Evolutionary conservation across 2,113 vertebrate species (phyloP).

Genomic region (Carollia perspicillata): DNA sequence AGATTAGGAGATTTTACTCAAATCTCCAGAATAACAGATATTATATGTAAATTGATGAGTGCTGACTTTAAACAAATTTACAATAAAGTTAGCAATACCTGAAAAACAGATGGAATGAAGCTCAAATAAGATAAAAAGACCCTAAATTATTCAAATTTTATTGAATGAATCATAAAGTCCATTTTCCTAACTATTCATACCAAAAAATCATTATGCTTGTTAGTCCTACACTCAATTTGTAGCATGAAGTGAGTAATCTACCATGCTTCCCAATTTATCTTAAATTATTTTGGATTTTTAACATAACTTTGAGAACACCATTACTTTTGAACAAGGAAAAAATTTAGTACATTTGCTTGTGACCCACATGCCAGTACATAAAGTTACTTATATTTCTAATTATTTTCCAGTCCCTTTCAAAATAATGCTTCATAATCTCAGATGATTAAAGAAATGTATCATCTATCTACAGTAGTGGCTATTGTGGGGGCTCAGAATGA

Average conservation of each 20-base stretch:
- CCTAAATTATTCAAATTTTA: slow-evolving; percentile 10
- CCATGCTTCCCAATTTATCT: not conserved
- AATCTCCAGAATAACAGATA: not conserved
- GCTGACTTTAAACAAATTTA: not conserved
- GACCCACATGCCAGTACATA: not conserved
- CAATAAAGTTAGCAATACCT: not conserved
- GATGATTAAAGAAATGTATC: not conserved
- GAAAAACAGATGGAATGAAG: slow-evolving; percentile 15
- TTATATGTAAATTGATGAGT: not conserved
- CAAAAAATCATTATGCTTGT: not conserved
- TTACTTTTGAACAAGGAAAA: not conserved
- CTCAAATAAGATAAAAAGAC: not conserved
- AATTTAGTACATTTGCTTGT: not conserved
- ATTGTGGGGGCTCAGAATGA: not conserved
- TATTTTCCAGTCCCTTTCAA: slow-evolving; percentile 1
- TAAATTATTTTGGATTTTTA: not conserved
- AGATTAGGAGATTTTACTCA: slow-evolving; percentile 8
- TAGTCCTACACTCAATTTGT: not conserved
- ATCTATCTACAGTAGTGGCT: not conserved
- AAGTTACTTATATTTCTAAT: not conserved
- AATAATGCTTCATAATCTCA: not conserved
- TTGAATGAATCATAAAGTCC: not conserved
- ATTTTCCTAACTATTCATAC: not conserved
- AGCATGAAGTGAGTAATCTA: not conserved
- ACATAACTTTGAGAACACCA: not conserved